These are phyloP conservation scores for Lineus longissimus DNA, from an alignment of 1,140 invertebrate species.

Conservation along the genomic window DNA sequence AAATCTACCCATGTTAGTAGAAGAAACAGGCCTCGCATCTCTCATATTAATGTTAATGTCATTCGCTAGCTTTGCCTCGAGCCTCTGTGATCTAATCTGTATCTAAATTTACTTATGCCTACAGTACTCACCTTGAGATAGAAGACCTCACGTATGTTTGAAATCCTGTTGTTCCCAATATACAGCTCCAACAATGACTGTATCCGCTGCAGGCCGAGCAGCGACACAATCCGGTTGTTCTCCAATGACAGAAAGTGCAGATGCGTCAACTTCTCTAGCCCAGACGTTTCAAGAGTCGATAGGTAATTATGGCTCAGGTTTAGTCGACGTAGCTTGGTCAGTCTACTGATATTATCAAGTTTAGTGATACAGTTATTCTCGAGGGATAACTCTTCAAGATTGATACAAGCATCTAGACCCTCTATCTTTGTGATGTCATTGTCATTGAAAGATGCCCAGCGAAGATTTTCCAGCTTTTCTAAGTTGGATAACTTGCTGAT, in stretches of 20 bases:
- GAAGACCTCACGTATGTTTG: slow-evolving; percentile 48
- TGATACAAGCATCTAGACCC: slow-evolving; percentile 45
- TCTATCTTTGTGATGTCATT: slow-evolving; percentile 52
- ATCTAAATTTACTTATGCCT: too few relatives aligned
- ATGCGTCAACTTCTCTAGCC: slow-evolving; percentile 30
- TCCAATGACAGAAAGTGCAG: slow-evolving; percentile 47
- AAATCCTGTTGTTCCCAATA: slow-evolving; percentile 48
- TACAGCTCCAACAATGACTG: slow-evolving; percentile 46
- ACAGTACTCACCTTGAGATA: slow-evolving; percentile 39
- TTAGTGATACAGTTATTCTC: slow-evolving; percentile 85
- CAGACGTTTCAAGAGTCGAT: slow-evolving; percentile 57
- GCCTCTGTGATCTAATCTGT: too few relatives aligned
- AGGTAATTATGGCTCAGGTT: slow-evolving; percentile 81
- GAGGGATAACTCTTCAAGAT: slow-evolving; percentile 65
- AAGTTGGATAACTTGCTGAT: slow-evolving; percentile 47
- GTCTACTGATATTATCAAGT: slow-evolving; percentile 75
- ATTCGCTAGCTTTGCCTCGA: too few relatives aligned
- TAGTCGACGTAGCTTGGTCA: slow-evolving; percentile 79
- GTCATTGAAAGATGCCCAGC: slow-evolving; percentile 50
- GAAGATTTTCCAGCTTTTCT: slow-evolving; percentile 43
- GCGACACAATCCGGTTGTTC: slow-evolving; percentile 38
- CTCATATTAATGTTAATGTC: too few relatives aligned
- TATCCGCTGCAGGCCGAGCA: slow-evolving; percentile 37
- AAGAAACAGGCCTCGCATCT: too few relatives aligned
- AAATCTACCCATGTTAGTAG: too few relatives aligned